Base-by-base conservation (phyloP, 2,113 vertebrate species). In the Numida meleagris region DNA sequence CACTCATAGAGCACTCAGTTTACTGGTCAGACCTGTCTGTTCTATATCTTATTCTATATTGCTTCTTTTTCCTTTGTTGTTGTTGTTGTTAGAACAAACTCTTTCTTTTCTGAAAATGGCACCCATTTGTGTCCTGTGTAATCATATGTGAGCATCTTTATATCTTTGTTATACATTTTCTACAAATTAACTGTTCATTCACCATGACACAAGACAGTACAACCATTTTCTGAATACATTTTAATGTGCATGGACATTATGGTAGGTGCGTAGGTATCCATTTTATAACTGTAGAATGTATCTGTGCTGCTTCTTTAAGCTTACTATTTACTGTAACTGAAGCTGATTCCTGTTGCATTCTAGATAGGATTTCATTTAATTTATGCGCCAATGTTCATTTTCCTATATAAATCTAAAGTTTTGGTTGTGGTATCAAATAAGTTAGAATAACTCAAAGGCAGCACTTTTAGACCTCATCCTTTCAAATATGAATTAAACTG, bases 401-500 rank as follows among this genome's bases (percentile, higher is more conserved):
- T 96, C 61, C 61, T 34, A 66, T 89, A 57, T 24, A 89, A 90
- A 89, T 84, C 55, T 14, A 74, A 48, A 42, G 74, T 88, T 87
- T 83, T 90, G 77, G 51, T 46, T 84, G 50, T 63, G 33, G 57
- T 90, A 84, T 86, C 66, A 82, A 89, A 76, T 46, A 92, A 92
- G 7, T 58, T 71, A 55, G 8, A 82, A 43, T 12, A 82, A 48
- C 48, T 93, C 42, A 66, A 40, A 91, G 53, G 65, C 23, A 79
- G 40, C 0, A 0, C 65, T 83, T 90, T 89, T 58, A 90, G 42
- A 86, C 23, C 21, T 77, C 40, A 34, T 55, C 21, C 27, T 94
- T 85, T 89, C 40, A 85, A 82, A 89, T 87, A 63, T 75, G 68
- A 95, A 86, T 86, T 92, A 91, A 89, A 89, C 27, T 51, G 45